These are phyloP conservation scores for Chamaetylas fuelleborni DNA, from an alignment of 2,113 vertebrate species.

Conservation along the genomic window DNA sequence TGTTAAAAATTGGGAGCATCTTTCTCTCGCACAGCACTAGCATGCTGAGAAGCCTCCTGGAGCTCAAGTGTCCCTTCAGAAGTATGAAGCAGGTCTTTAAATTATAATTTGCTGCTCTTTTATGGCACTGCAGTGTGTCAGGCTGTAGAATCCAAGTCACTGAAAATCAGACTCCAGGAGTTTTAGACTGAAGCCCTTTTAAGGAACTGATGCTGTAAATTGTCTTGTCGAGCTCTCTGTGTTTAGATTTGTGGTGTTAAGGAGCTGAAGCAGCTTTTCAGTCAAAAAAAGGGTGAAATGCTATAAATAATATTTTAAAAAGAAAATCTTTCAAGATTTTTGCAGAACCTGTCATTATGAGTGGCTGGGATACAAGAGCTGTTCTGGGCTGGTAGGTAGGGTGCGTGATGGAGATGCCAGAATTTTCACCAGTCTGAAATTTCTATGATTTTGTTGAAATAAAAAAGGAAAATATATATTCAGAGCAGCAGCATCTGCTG, in stretches of 20 bases:
- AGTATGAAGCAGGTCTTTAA: neutral
- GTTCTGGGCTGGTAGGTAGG: neutral
- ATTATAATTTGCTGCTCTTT: neutral
- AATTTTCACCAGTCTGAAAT: neutral
- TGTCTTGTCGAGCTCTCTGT: neutral
- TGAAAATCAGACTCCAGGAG: neutral
- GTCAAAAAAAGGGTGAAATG: neutral
- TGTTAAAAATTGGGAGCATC: neutral
- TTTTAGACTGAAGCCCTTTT: neutral
- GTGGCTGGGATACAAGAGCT: neutral
- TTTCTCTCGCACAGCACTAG: neutral
- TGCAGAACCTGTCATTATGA: neutral
- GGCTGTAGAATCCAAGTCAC: neutral
- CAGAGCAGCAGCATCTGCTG: neutral
- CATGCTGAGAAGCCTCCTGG: neutral
- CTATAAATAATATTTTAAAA: neutral
- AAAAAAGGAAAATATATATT: neutral
- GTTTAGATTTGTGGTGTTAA: neutral
- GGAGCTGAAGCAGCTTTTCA: neutral
- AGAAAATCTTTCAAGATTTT: neutral
- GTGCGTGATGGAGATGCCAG: neutral
- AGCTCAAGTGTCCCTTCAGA: neutral
- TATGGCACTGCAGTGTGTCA: neutral
- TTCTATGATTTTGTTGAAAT: neutral
- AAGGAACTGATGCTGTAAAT: neutral